Evolutionary conservation across 2,797 vertebrate genomes (phyloP).

Genomic region (Rhabdophis nuchalis): DNA sequence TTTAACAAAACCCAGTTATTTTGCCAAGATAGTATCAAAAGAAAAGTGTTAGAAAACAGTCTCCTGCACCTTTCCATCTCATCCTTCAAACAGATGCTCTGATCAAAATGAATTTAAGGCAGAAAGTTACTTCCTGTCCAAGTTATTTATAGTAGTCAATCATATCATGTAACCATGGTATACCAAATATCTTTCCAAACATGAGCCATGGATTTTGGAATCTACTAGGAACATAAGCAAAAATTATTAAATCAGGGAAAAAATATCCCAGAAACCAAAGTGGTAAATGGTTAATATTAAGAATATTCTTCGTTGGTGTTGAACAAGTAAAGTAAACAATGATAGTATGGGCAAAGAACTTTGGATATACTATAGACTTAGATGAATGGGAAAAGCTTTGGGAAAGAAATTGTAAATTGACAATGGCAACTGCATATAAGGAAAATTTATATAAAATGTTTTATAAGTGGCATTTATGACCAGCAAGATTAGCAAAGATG

Average conservation of each 20-base stretch:
- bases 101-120: conserved; percentile 21
- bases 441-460: no score
- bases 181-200: conserved; percentile 29
- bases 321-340: no score
- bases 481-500: no score
- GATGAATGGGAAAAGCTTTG: no score
- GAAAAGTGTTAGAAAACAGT: conserved; percentile 12
- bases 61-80: background rate
- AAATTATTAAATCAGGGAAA: conserved; percentile 28
- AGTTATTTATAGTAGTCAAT: conserved; percentile 12
- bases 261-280: conserved; percentile 22
- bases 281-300: background rate
- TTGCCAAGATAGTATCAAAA: conserved; percentile 29
- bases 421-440: no score
- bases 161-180: background rate
- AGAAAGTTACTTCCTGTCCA: background rate
- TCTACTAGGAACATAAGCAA: conserved; percentile 18
- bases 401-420: no score
- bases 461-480: no score
- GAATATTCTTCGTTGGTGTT: background rate
- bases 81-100: conserved; percentile 7
- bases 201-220: conserved; percentile 15
- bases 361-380: no score
- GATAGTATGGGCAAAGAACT: no score
- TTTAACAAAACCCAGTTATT: background rate